phyloP scores from a whole-genome alignment of 2,113 vertebrate genomes.

The Engraulis encrasicolus region DNA sequence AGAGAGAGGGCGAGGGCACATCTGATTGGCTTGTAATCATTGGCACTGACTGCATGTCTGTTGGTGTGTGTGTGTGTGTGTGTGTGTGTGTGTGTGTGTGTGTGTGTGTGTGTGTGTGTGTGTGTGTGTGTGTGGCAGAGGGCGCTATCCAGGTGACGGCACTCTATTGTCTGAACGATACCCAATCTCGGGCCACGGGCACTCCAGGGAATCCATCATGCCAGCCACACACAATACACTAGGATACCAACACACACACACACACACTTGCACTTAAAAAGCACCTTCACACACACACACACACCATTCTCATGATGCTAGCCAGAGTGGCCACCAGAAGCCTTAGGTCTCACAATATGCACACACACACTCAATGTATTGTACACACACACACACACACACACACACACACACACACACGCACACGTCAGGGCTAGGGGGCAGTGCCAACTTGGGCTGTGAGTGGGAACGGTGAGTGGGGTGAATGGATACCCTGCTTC shows the following conservation, averaged over 20 bases:
- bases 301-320: slow-evolving; percentile 53
- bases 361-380: background rate
- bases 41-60: slow-evolving; percentile 77
- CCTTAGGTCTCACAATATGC: background rate
- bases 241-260: too few relatives aligned
- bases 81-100: too few relatives aligned
- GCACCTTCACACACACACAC: too few relatives aligned
- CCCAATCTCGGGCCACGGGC: slow-evolving; percentile 64
- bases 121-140: too few relatives aligned
- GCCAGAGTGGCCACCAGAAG: background rate
- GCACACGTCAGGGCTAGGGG: slow-evolving; percentile 3
- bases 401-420: background rate
- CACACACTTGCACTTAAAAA: too few relatives aligned
- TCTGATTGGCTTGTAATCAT: slow-evolving; percentile 84
- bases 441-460: background rate
- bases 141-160: slow-evolving; percentile 79
- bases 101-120: too few relatives aligned
- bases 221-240: too few relatives aligned
- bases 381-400: background rate
- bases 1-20: slow-evolving; percentile 78
- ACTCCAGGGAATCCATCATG: slow-evolving; percentile 65
- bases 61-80: too few relatives aligned
- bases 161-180: slow-evolving; percentile 83
- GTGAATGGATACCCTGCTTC: background rate
- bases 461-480: background rate